Percentiles rank a stretch among this genome's conserved stretches.
phyloP scores from a whole-genome alignment of 2,113 vertebrate species.

The Planiliza haematocheilus region DNA sequence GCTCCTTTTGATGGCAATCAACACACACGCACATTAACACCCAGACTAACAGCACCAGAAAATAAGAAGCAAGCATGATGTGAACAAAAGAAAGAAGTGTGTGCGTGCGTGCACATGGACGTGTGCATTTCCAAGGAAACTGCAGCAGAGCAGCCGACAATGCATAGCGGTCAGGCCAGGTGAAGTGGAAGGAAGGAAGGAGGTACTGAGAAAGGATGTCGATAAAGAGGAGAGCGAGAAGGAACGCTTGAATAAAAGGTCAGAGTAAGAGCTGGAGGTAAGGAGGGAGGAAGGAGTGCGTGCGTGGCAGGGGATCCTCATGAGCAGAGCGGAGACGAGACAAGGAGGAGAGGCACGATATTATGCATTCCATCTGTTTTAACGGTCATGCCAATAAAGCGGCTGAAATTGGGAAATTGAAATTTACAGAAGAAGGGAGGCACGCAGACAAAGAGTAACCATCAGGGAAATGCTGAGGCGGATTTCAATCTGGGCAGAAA shows the following conservation, averaged over 20 bases:
- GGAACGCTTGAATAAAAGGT: slow-evolving; percentile 67
- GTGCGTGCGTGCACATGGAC: background rate
- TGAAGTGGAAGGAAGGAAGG: slow-evolving; percentile 64
- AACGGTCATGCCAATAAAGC: slow-evolving; percentile 48
- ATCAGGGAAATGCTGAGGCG: slow-evolving; percentile 38
- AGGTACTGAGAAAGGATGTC: slow-evolving; percentile 52
- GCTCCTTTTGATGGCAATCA: slow-evolving; percentile 22
- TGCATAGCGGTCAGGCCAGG: slow-evolving; percentile 55
- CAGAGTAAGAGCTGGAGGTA: slow-evolving; percentile 47
- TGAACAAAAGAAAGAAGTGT: slow-evolving; percentile 24
- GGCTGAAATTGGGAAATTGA: slow-evolving; percentile 48
- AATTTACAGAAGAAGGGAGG: slow-evolving; percentile 43
- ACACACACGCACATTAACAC: slow-evolving; percentile 17
- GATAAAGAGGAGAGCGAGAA: slow-evolving; percentile 46
- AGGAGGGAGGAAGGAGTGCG: background rate
- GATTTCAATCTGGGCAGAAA: slow-evolving; percentile 30
- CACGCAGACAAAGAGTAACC: slow-evolving; percentile 22
- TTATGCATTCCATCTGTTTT: slow-evolving; percentile 45
- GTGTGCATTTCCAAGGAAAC: slow-evolving; percentile 39
- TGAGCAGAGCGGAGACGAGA: slow-evolving; percentile 21
- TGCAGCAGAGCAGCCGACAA: slow-evolving; percentile 36
- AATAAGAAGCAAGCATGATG: slow-evolving; percentile 24
- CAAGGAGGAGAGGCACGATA: slow-evolving; percentile 20
- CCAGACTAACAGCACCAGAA: slow-evolving; percentile 23
- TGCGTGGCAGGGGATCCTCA: background rate